Evolutionary conservation across 1,140 invertebrate species (phyloP).

Genomic region (Orchestia grillus): DNA sequence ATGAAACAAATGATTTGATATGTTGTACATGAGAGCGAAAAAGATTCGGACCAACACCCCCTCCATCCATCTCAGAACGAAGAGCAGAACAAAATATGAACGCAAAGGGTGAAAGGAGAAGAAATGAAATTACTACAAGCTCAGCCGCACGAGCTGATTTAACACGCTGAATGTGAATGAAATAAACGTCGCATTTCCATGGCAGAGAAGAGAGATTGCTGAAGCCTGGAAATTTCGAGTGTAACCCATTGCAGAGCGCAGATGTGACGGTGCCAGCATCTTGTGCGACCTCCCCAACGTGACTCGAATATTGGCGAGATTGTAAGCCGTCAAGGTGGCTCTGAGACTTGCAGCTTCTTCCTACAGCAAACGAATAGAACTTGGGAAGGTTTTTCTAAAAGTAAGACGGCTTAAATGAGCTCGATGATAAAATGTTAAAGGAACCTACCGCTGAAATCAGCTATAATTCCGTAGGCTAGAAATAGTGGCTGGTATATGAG

Average conservation of each 20-base stretch:
- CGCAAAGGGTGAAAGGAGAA: not conserved
- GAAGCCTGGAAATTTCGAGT: not conserved
- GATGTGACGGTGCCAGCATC: not conserved
- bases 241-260: not conserved
- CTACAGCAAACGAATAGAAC: not conserved
- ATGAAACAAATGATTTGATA: too few species aligned
- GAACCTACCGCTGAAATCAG: not conserved
- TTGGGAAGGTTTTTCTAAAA: not conserved
- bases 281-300: not conserved
- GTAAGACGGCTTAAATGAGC: not conserved
- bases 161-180: not conserved
- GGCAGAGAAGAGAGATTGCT: not conserved
- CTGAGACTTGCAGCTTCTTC: not conserved
- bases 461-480: not conserved
- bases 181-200: conserved; percentile 1
- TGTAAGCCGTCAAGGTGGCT: not conserved
- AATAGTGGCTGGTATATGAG: not conserved
- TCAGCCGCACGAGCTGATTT: not conserved
- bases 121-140: not conserved
- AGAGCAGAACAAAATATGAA: not conserved
- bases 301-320: not conserved
- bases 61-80: not conserved
- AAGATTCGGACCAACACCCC: too few species aligned
- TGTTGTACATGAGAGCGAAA: too few species aligned
- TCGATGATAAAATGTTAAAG: not conserved